Evolutionary conservation across 2,888 invertebrate species (phyloP), one percentile per base, ranked within the genome.

Genomic region (Icerya purchasi): DNA sequence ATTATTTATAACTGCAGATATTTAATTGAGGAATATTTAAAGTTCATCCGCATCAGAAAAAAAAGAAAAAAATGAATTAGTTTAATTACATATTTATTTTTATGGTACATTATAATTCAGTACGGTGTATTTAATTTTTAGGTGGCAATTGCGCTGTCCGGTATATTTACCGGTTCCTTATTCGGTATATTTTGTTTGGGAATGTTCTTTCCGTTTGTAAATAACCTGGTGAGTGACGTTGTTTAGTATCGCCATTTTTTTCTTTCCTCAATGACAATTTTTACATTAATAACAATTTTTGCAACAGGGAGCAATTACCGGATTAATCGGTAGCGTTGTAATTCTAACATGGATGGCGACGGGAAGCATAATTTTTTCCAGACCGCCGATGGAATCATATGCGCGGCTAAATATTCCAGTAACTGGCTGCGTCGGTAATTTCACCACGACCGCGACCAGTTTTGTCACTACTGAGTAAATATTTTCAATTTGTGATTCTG

Each of bases 151-250:
- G 69, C 71, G 21, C 68, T 72, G 23, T 71, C 73, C 60, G 72
- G 73, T 36, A 71, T 74, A 62, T 69, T 72, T 53, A 71, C 73
- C 20, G 74, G 74, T 19, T 72, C 74, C 1, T 67, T 74, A 57
- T 68, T 74, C 22, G 74, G 73, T 24, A 65, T 73, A 3, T 75
- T 75, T 65, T 67, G 72, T 24, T 67, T 75, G 2, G 74, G 74
- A 59, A 72, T 75, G 65, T 73, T 70, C 64, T 68, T 74, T 56
- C 73, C 73, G 0, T 68, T 65, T 62, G 69, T 72, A 22, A 72
- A 75, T 65, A 63, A 68, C 22, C 65, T 63, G 64, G 72, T 72
- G 65, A 67, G 68, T 66, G n/a, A n/a, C n/a, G n/a, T n/a, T n/a
- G n/a, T n/a, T n/a, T n/a, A n/a, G n/a, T n/a, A n/a, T 50, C n/a